Evolutionary conservation across 2,888 invertebrate genomes (phyloP).

Genomic region (Schizaphis graminum): DNA sequence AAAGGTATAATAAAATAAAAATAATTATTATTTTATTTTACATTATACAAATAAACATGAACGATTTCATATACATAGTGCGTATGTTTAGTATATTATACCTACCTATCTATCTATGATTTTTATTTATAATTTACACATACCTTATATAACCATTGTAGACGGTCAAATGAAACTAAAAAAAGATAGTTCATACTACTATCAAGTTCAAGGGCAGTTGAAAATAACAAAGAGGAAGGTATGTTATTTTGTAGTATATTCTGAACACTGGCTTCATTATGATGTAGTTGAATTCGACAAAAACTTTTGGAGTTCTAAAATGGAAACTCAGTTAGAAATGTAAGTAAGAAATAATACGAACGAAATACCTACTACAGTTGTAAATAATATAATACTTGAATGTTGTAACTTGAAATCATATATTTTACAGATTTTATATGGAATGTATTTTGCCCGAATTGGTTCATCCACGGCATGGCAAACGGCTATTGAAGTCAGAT

Average conservation of each 20-base stretch:
- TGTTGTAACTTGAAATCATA: no score
- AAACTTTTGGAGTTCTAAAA: not conserved
- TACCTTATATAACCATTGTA: not conserved
- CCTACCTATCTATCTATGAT: not conserved
- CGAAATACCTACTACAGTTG: not conserved
- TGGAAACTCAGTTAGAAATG: conserved; percentile 13
- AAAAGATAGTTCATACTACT: not conserved
- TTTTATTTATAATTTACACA: conserved; percentile 1
- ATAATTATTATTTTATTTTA: not conserved
- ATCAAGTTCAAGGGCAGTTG: not conserved
- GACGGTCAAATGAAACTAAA: not conserved
- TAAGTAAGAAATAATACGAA: not conserved
- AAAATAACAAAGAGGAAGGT: not conserved
- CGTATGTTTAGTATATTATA: not conserved
- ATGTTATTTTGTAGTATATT: not conserved
- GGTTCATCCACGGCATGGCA: no score
- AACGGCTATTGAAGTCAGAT: no score
- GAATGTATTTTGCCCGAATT: no score
- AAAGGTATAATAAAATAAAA: not conserved
- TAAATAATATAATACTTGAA: no score
- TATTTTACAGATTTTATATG: no score
- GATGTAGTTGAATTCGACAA: not conserved
- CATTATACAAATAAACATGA: conserved; percentile 2
- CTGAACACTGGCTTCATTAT: not conserved
- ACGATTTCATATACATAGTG: not conserved